Percentiles rank a stretch among this genome's conserved stretches.
These are phyloP conservation scores for Caranx melampygus DNA, from an alignment of 2,113 vertebrate species.

Conservation along the genomic window DNA sequence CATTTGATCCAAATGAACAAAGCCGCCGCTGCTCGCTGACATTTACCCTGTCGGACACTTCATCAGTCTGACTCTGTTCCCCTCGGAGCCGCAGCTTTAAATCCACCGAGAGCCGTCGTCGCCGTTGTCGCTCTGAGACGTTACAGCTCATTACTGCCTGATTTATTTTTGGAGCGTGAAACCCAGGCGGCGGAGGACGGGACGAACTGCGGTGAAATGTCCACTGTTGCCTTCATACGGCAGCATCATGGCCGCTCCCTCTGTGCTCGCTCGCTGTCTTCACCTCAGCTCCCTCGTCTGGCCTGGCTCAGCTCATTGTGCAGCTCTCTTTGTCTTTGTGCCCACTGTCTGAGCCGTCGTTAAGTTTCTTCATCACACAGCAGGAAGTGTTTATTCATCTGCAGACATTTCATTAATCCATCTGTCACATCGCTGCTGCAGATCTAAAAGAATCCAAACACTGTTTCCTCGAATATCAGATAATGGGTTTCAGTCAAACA, in stretches of 20 bases:
- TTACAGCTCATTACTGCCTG: neutral
- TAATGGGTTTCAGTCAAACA: neutral
- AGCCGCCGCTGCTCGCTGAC: neutral
- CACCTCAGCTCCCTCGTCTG: constrained; percentile 69
- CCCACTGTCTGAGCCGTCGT: constrained; percentile 5
- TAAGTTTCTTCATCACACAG: neutral
- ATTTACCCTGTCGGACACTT: constrained; percentile 27
- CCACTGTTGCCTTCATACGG: neutral
- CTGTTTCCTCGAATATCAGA: neutral
- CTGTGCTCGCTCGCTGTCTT: constrained; percentile 30
- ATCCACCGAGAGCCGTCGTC: neutral
- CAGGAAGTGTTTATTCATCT: neutral
- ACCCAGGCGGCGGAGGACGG: neutral
- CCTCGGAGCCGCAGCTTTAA: neutral
- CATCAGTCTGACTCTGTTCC: neutral
- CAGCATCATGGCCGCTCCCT: constrained; percentile 11
- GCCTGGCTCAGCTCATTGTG: constrained; percentile 35
- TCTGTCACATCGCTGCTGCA: neutral
- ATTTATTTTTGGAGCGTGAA: neutral
- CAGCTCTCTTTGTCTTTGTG: neutral
- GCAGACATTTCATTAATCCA: constrained; percentile 9
- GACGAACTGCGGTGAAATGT: constrained; percentile 4
- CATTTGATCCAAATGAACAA: constrained; percentile 26
- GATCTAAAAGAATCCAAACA: neutral
- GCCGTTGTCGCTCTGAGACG: neutral